phyloP scores from a whole-genome alignment of 2,888 invertebrate genomes.

The Drosophila koepferae region DNA sequence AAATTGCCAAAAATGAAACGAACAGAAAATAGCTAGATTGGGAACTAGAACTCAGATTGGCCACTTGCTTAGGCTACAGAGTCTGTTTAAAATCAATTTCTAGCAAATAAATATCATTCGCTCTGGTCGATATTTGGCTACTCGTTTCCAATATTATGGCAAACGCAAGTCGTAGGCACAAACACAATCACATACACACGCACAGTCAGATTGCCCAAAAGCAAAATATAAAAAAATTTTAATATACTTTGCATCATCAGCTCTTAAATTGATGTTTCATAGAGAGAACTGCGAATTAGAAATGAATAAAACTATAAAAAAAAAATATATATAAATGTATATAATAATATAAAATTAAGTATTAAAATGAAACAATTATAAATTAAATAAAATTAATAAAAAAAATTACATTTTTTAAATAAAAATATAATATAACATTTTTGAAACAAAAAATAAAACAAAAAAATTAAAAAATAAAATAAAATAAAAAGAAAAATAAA shows the following conservation, averaged over 20 bases:
- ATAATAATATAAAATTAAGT: background rate
- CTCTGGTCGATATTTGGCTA: constrained; percentile 40
- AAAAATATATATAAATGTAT: background rate
- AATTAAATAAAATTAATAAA: too few species aligned
- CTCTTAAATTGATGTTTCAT: background rate
- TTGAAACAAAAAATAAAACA: too few species aligned
- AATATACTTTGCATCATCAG: constrained; percentile 18
- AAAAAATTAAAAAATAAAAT: too few species aligned
- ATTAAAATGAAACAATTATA: too few species aligned
- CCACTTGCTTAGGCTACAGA: constrained; percentile 21
- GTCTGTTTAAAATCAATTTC: constrained; percentile 57
- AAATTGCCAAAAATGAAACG: constrained; percentile 34
- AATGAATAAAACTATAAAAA: background rate
- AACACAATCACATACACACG: background rate
- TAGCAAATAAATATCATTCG: constrained; percentile 56
- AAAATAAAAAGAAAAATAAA: too few species aligned
- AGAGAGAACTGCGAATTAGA: background rate
- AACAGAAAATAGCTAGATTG: background rate
- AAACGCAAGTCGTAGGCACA: constrained; percentile 31
- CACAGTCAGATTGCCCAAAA: background rate
- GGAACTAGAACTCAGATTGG: constrained; percentile 20
- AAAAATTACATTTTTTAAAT: too few species aligned
- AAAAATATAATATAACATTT: too few species aligned
- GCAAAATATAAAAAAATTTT: constrained; percentile 8
- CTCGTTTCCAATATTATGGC: constrained; percentile 42